phyloP scores from a whole-genome alignment of 1,140 invertebrate genomes.

The Alviniconcha marisindica region DNA sequence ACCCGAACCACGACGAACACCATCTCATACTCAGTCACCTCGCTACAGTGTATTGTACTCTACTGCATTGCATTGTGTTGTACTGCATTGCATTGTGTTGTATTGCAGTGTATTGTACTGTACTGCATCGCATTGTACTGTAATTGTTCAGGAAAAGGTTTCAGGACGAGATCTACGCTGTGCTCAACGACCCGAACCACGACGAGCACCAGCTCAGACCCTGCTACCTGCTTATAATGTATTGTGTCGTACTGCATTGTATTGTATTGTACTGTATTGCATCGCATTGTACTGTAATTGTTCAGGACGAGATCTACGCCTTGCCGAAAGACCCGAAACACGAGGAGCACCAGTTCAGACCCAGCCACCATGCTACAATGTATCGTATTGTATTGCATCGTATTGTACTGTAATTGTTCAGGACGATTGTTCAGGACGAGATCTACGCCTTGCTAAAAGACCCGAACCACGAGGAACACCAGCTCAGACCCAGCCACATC shows the following conservation, averaged over 20 bases:
- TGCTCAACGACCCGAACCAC: conserved; percentile 32
- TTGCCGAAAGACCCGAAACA: conserved; percentile 31
- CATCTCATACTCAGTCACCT: not conserved
- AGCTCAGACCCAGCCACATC: not conserved
- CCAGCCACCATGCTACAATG: not conserved
- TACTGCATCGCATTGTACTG: no score
- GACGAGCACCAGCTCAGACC: not conserved
- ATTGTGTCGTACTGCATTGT: no score
- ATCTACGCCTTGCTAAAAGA: conserved; percentile 30
- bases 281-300: no score
- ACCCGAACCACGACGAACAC: conserved; percentile 24
- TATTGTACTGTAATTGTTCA: no score
- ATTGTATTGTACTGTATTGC: no score
- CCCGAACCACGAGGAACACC: conserved; percentile 24
- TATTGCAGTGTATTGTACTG: no score
- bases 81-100: not conserved
- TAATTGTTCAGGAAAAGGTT: not conserved
- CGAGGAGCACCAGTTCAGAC: not conserved
- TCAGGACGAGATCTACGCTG: conserved; percentile 36
- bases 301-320: conserved; percentile 36
- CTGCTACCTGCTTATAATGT: not conserved
- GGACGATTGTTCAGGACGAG: no score
- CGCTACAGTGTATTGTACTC: no score
- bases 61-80: no score
- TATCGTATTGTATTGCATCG: no score